These are phyloP conservation scores for Meliscaeva auricollis DNA, from an alignment of 2,888 invertebrate species.

Conservation along the genomic window DNA sequence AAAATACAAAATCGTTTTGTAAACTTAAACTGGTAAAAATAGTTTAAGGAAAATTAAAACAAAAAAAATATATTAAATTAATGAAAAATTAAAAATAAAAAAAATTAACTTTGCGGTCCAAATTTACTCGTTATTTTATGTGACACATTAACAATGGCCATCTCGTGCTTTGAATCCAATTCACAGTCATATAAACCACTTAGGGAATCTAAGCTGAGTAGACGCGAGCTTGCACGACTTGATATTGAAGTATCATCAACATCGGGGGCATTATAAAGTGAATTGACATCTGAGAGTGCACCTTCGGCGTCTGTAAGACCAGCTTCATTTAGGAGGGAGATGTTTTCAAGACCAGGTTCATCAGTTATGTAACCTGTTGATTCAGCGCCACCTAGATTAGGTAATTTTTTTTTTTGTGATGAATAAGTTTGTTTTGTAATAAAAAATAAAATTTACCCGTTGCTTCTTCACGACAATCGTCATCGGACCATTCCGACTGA, in stretches of 20 bases:
- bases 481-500: constrained; percentile 93
- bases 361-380: constrained; percentile 95
- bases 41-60: constrained; percentile 18
- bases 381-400: constrained; percentile 85
- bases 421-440: not conserved
- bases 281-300: constrained; percentile 94
- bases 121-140: constrained; percentile 84
- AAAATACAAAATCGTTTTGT: constrained; percentile 63
- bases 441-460: constrained; percentile 83
- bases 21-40: constrained; percentile 52
- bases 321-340: constrained; percentile 93
- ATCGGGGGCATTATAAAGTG: constrained; percentile 89
- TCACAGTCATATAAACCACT: constrained; percentile 92
- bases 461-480: constrained; percentile 87
- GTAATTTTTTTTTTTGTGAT: not conserved
- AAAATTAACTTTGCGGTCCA: constrained; percentile 80
- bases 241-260: constrained; percentile 91
- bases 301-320: constrained; percentile 95
- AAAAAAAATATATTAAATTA: constrained; percentile 41
- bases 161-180: constrained; percentile 84
- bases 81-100: constrained; percentile 23
- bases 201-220: constrained; percentile 91
- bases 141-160: constrained; percentile 84
- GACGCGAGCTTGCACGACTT: constrained; percentile 92
- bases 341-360: constrained; percentile 93